Evolutionary conservation across 2,113 vertebrate species (phyloP).

Genomic region (Pelobates fuscus): DNA sequence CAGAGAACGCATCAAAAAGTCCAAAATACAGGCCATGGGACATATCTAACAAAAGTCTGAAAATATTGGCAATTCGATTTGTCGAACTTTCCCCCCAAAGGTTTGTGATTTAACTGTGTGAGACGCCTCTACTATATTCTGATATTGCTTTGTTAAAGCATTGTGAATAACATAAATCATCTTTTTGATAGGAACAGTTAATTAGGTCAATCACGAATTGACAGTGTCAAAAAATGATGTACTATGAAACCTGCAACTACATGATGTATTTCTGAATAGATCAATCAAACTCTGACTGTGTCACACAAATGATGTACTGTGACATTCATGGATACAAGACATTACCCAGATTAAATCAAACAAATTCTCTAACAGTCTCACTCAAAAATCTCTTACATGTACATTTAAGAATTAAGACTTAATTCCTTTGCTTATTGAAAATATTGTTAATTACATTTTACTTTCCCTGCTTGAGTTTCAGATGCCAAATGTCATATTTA

Average conservation of each 20-base stretch:
- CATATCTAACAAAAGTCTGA: too few relatives aligned
- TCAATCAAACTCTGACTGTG: conserved; percentile 44
- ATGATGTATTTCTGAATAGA: conserved; percentile 33
- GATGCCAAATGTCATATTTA: too few relatives aligned
- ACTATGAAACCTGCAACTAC: conserved; percentile 31
- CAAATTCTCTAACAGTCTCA: conserved; percentile 12
- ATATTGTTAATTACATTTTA: background rate
- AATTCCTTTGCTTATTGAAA: background rate
- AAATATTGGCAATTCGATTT: too few relatives aligned
- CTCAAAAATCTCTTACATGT: conserved; percentile 2
- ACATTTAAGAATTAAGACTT: background rate
- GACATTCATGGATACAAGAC: conserved; percentile 5
- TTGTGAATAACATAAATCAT: conserved; percentile 21
- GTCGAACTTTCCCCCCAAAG: too few relatives aligned
- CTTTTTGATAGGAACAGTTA: conserved; percentile 26
- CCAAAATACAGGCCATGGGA: too few relatives aligned
- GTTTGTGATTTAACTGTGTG: too few relatives aligned
- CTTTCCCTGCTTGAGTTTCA: background rate
- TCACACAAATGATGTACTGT: conserved; percentile 39
- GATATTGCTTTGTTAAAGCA: too few relatives aligned
- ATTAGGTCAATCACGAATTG: conserved; percentile 43
- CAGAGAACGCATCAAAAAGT: too few relatives aligned
- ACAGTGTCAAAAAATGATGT: conserved; percentile 44
- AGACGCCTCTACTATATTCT: too few relatives aligned
- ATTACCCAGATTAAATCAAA: conserved; percentile 29